These are phyloP conservation scores for Takifugu bimaculatus DNA, from an alignment of 2,113 vertebrate genomes.

Conservation along the genomic window DNA sequence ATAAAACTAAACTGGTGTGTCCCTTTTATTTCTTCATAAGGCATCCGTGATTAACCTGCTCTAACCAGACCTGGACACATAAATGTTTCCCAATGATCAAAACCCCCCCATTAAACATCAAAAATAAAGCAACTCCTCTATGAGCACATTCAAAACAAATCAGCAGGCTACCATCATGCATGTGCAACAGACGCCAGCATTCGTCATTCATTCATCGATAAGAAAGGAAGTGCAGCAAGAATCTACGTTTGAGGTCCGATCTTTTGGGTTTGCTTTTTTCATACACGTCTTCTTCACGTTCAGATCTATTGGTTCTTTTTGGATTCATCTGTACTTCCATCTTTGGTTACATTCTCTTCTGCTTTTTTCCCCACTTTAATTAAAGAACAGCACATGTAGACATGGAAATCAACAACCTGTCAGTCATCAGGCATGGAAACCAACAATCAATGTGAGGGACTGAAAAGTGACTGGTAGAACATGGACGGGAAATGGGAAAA, in stretches of 20 bases:
- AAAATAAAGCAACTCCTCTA: background rate
- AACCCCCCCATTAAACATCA: background rate
- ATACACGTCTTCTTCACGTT: background rate
- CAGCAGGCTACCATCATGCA: conserved; percentile 37
- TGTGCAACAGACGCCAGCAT: conserved; percentile 49
- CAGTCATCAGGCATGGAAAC: conserved; percentile 13
- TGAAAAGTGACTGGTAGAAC: conserved; percentile 11
- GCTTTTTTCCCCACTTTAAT: conserved; percentile 1
- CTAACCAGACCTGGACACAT: conserved; percentile 29
- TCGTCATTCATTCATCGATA: conserved; percentile 38
- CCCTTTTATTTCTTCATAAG: conserved; percentile 58
- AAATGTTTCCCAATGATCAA: no score
- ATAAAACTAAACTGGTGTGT: conserved; percentile 21
- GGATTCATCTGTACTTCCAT: conserved; percentile 16
- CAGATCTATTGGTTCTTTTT: no score
- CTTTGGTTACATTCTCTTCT: conserved; percentile 54
- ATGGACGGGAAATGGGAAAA: conserved; percentile 28
- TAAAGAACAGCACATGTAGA: conserved; percentile 33
- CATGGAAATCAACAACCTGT: background rate
- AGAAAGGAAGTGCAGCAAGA: conserved; percentile 29
- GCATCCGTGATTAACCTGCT: conserved; percentile 62
- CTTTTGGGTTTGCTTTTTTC: conserved; percentile 23
- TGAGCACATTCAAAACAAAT: conserved; percentile 9
- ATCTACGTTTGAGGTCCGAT: conserved; percentile 17
- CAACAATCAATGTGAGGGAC: conserved; percentile 22